Base-by-base conservation (phyloP, 2,888 invertebrate genomes). In the Scelioninae gen. 2 region DNA sequence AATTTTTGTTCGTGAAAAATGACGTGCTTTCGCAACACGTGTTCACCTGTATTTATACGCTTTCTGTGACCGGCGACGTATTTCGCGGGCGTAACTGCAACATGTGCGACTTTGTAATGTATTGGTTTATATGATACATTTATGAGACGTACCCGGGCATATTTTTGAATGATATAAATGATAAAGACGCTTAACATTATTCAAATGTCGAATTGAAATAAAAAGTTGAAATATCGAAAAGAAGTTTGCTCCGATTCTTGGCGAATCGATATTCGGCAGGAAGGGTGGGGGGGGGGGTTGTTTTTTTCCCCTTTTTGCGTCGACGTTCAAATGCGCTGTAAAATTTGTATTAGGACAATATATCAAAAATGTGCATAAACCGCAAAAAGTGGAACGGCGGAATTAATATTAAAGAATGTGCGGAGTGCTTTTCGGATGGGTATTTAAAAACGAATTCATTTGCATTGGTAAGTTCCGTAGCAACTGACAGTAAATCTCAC, bases 121-220 rank as follows among this genome's bases (percentile, higher is more conserved):
- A 67, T 65, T 65, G 52, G 45, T 50, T 50, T 11, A 50, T 58
- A 43, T 58, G 67, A 58, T 58, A 68, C 58, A 52, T 58, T 58
- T 68, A 68, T 58, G 58, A 41, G 52, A 52, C 45, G 19, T 60
- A 15, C 39, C 41, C 6, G 31, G 18, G 60, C 60, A 60, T 68
- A 68, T 68, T 46, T 53, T 60, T 68, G 60, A 60, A 60, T 60
- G 45, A 37, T 46, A 60, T 68, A 60, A 68, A 60, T 68, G 45
- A 52, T 53, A 53, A 60, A 37, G 39, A 53, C 15, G 31, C 13
- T 25, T 16, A 22, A 39, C 52, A 53, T 58, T 68, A 68, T 68
- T 68, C 52, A 68, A 52, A 58, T 41, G 50, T n/a, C 28, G 18
- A 50, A 67, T 50, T 67, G 67, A 57, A 67, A 57, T 55, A 65